Conservation (phyloP, 2,113 vertebrate genomes). For the Mastomys natalensis region DNA sequence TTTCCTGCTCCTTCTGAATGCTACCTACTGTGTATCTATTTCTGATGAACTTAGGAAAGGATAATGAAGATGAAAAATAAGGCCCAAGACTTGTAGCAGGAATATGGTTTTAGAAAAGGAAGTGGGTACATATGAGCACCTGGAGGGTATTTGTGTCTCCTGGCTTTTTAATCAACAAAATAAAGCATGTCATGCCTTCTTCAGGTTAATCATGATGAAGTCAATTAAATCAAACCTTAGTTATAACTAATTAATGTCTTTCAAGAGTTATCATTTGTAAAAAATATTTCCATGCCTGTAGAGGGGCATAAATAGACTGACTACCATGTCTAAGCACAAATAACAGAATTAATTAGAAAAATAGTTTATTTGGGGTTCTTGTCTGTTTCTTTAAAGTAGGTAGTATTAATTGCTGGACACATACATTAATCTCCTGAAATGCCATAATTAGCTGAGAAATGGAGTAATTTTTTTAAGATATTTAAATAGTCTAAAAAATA, state of each 20-base stretch:
- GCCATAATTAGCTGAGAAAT: neutral
- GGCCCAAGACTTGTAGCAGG: neutral
- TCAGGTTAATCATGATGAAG: neutral
- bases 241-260: neutral
- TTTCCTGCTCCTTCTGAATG: neutral
- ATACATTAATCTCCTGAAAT: neutral
- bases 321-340: neutral
- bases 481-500: neutral
- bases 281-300: neutral
- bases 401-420: neutral
- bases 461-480: neutral
- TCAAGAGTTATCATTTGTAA: neutral
- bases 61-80: slow-evolving; percentile 26
- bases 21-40: neutral
- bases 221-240: neutral
- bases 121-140: neutral
- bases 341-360: neutral
- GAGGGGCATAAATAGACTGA: neutral
- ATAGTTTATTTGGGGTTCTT: neutral
- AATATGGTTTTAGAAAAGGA: neutral
- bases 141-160: neutral
- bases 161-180: neutral
- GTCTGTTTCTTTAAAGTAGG: neutral
- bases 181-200: neutral
- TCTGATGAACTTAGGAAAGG: neutral